Evolutionary conservation across 2,113 vertebrate genomes (phyloP).

Genomic region (Grus americana): DNA sequence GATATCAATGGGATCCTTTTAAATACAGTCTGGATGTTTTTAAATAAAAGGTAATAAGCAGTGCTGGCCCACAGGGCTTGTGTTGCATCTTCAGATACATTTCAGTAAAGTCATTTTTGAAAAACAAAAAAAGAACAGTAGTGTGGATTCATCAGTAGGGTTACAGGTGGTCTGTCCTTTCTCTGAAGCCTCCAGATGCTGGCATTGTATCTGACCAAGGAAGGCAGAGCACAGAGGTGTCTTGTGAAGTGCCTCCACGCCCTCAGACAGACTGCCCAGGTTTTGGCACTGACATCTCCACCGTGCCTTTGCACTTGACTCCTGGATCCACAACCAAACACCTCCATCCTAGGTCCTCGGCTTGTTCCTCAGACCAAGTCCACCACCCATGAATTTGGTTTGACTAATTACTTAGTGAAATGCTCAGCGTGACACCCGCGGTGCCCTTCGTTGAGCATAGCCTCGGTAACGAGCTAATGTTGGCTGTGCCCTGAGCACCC

Average conservation of each 20-base stretch:
- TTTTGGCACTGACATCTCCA: background rate
- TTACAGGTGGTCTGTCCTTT: background rate
- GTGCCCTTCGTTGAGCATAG: background rate
- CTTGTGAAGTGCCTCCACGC: background rate
- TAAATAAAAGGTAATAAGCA: background rate
- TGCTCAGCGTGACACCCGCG: fast-evolving
- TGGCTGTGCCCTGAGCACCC: fast-evolving
- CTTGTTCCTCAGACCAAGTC: background rate
- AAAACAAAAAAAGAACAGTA: background rate
- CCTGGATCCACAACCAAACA: fast-evolving
- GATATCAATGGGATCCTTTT: background rate
- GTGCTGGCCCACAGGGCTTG: background rate
- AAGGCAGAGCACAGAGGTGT: background rate
- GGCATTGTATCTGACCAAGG: background rate
- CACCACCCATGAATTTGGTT: background rate
- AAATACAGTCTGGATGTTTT: background rate
- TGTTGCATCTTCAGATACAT: background rate
- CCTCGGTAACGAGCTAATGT: background rate
- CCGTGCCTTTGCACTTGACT: background rate
- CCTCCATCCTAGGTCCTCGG: background rate
- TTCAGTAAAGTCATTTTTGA: background rate
- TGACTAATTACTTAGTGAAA: background rate
- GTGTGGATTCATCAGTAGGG: background rate
- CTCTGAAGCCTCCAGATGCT: background rate
- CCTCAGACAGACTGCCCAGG: background rate